These are phyloP conservation scores for Eublepharis macularius DNA, from an alignment of 2,113 vertebrate species.

Conservation along the genomic window DNA sequence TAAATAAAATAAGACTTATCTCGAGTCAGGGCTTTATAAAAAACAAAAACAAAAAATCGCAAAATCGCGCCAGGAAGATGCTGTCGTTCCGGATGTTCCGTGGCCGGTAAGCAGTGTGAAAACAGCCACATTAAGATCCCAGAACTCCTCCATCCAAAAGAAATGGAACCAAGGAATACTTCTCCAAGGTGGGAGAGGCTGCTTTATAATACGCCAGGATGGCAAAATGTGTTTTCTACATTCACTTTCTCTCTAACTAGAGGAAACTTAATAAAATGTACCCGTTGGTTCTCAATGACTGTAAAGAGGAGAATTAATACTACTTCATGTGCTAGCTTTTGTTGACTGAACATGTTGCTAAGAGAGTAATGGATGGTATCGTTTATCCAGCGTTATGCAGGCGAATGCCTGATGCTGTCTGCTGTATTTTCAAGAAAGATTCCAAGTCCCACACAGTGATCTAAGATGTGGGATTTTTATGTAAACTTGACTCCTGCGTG, in stretches of 20 bases:
- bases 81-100: no score
- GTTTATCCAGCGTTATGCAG: constrained; percentile 5
- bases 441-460: constrained; percentile 32
- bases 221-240: neutral
- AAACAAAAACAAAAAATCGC: no score
- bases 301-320: constrained; percentile 6
- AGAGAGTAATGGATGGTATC: neutral
- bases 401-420: constrained; percentile 13
- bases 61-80: no score
- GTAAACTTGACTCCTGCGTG: neutral
- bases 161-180: no score
- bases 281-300: neutral
- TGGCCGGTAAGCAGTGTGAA: no score
- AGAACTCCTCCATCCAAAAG: no score
- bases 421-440: constrained; percentile 7
- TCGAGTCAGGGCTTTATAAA: no score
- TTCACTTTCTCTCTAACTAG: neutral
- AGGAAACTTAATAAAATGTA: neutral
- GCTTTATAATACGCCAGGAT: neutral
- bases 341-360: constrained; percentile 10
- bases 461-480: constrained; percentile 34
- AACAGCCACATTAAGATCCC: no score
- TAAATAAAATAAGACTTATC: no score
- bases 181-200: no score
- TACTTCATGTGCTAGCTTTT: neutral